A percentile compares a stretch with the other conserved stretches of the same genome.
Evolutionary conservation across 2,113 vertebrate genomes (phyloP).

Genomic region (Perca flavescens): DNA sequence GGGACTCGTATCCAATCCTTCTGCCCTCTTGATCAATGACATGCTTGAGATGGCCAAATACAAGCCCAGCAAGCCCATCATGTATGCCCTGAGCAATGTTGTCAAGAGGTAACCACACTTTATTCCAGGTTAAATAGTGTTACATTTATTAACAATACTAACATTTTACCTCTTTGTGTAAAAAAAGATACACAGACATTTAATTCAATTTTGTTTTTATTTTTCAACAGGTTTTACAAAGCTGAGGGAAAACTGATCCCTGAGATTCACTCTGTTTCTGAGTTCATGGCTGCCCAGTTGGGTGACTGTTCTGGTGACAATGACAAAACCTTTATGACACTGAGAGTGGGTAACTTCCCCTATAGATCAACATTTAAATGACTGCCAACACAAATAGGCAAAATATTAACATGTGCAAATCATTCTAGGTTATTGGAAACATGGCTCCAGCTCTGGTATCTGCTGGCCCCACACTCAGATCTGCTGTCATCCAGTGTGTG

Average conservation of each 20-base stretch:
- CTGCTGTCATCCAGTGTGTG: conserved; percentile 87
- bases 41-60: conserved; percentile 90
- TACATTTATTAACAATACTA: too few relatives aligned
- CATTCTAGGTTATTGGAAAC: conserved; percentile 91
- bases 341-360: conserved; percentile 84
- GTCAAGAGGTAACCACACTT: conserved; percentile 86
- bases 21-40: conserved; percentile 84
- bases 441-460: conserved; percentile 89
- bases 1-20: conserved; percentile 90
- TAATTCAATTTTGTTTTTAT: background rate
- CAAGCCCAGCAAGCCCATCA: conserved; percentile 88
- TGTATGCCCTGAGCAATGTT: conserved; percentile 91
- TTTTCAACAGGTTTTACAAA: conserved; percentile 85
- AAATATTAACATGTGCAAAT: background rate
- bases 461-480: conserved; percentile 84
- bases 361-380: background rate
- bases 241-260: conserved; percentile 77
- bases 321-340: conserved; percentile 88
- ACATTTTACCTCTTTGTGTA: too few relatives aligned
- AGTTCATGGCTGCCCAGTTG: conserved; percentile 87
- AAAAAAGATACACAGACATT: too few relatives aligned
- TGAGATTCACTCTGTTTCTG: conserved; percentile 86
- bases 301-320: conserved; percentile 87
- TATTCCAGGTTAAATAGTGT: background rate
- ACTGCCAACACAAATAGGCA: background rate